These are phyloP conservation scores for Brenthis daphne DNA, from an alignment of 2,888 invertebrate genomes.

Conservation along the genomic window DNA sequence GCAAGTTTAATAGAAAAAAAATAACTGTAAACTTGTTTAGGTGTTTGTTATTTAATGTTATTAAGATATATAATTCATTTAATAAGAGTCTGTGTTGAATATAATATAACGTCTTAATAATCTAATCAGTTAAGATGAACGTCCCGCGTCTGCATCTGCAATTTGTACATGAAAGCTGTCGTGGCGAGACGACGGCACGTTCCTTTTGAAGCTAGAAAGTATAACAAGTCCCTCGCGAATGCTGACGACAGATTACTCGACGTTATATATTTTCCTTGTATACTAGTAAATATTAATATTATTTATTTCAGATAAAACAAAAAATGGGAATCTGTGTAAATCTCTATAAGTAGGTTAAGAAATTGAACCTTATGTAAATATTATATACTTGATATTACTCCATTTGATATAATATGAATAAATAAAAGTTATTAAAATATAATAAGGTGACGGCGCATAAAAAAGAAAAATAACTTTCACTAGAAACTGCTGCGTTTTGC, in stretches of 20 bases:
- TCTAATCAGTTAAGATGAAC: constrained; percentile 24
- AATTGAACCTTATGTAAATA: no score
- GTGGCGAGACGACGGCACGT: constrained; percentile 46
- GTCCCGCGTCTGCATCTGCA: constrained; percentile 31
- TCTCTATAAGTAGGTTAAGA: no score
- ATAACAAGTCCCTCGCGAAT: constrained; percentile 42
- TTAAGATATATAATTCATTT: background rate
- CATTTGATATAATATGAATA: background rate
- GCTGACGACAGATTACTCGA: constrained; percentile 36
- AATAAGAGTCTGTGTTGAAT: background rate
- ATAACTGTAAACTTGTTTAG: background rate
- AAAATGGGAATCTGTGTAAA: no score
- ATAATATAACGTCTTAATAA: constrained; percentile 11
- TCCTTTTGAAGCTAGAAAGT: constrained; percentile 54
- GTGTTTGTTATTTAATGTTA: background rate
- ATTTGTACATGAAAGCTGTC: constrained; percentile 51
- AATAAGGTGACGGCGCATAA: constrained; percentile 3
- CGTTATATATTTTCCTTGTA: constrained; percentile 30
- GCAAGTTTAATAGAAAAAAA: no score
- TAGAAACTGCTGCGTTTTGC: constrained; percentile 6
- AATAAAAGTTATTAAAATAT: background rate
- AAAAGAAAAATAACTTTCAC: constrained; percentile 15
- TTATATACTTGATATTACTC: no score
- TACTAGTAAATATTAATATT: constrained; percentile 9
- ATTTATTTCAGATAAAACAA: constrained; percentile 1